Conservation (phyloP, 2,113 vertebrate genomes). For the Paraplagusia blochii region DNA sequence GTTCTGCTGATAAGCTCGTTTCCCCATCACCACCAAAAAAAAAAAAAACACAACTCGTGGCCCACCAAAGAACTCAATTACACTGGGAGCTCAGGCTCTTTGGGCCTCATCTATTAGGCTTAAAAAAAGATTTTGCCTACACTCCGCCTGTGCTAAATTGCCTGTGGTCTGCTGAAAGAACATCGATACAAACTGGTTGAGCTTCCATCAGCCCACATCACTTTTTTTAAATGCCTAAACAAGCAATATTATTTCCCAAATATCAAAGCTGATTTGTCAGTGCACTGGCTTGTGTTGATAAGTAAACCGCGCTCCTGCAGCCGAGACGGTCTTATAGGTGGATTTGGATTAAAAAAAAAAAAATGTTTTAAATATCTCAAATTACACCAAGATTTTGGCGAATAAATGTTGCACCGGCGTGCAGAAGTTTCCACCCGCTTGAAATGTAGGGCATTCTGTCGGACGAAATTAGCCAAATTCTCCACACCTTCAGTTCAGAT, state of each 20-base stretch:
- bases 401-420: too few species aligned
- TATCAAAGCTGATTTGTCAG: conserved; percentile 50
- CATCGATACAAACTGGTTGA: conserved; percentile 58
- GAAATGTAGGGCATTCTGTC: too few species aligned
- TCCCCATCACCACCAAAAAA: conserved; percentile 12
- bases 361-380: too few species aligned
- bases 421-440: too few species aligned
- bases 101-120: conserved; percentile 39
- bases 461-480: too few species aligned
- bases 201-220: conserved; percentile 47
- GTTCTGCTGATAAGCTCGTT: conserved; percentile 74
- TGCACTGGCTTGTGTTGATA: conserved; percentile 54
- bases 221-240: conserved; percentile 61
- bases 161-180: conserved; percentile 52
- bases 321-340: too few species aligned
- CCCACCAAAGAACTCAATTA: conserved; percentile 60
- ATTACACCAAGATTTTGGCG: too few species aligned
- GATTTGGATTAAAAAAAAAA: too few species aligned
- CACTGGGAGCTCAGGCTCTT: conserved; percentile 39
- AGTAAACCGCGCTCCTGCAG: conserved; percentile 44
- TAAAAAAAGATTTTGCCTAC: conserved; percentile 44
- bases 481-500: too few species aligned
- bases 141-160: conserved; percentile 41
- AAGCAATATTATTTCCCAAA: conserved; percentile 63
- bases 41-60: conserved; percentile 50